Percentiles rank a stretch among this genome's conserved stretches.
These are phyloP conservation scores for Metellina segmentata DNA, from an alignment of 2,888 invertebrate genomes.

Conservation along the genomic window DNA sequence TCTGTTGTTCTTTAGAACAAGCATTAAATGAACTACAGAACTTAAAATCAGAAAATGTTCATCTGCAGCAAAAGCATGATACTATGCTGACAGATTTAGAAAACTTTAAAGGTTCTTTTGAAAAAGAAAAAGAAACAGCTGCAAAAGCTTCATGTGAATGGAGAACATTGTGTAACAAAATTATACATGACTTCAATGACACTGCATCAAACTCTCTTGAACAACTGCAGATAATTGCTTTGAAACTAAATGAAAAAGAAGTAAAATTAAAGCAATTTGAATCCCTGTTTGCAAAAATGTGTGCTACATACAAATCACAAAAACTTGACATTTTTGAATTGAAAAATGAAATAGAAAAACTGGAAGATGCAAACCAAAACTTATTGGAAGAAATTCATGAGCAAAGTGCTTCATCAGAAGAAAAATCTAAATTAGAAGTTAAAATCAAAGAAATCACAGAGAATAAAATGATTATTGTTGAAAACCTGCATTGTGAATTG, in stretches of 20 bases:
- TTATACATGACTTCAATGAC: constrained; percentile 10
- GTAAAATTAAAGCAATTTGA: constrained; percentile 35
- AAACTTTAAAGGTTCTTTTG: not conserved
- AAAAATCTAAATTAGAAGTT: constrained; percentile 8
- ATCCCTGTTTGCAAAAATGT: constrained; percentile 14
- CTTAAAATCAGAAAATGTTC: not conserved
- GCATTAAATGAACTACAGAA: not conserved
- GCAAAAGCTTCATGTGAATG: constrained; percentile 7
- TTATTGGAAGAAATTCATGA: not conserved
- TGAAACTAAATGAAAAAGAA: constrained; percentile 19
- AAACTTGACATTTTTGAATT: constrained; percentile 24
- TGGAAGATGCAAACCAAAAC: not conserved
- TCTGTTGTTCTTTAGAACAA: not conserved
- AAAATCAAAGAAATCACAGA: constrained; percentile 3
- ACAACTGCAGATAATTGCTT: constrained; percentile 8
- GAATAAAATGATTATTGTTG: not conserved
- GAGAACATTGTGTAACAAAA: constrained; percentile 1
- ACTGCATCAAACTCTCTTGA: not conserved
- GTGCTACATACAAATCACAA: constrained; percentile 30
- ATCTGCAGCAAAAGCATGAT: constrained; percentile 11
- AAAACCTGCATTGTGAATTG: not conserved
- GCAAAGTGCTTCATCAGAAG: not conserved
- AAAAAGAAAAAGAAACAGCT: constrained; percentile 25
- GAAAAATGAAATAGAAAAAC: constrained; percentile 12
- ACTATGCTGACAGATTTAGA: constrained; percentile 1